Evolutionary conservation across 2,888 invertebrate species (phyloP), one percentile per base, ranked within the genome.

Genomic region (Odontomyia ornata): DNA sequence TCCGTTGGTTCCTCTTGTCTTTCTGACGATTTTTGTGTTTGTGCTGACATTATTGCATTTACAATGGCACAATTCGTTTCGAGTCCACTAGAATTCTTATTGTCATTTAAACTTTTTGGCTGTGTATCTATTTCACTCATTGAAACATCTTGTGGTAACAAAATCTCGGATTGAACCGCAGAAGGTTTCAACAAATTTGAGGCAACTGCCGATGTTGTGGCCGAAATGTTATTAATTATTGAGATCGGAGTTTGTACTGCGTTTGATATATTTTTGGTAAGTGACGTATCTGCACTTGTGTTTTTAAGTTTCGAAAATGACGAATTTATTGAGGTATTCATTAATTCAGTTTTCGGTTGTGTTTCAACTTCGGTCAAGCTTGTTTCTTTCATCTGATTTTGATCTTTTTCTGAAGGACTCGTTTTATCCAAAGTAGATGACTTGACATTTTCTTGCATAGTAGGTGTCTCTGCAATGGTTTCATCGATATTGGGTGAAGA

Each of bases 101-200:
- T 36, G 9, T 5, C 52, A 52, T n/a, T 18, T 15, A 77, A 25
- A 13, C 73, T 78, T 75, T 75, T 67, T 76, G 83, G 81, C 77
- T 82, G 82, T 2, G 84, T 85, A 43, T 84, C 83, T 81, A 82
- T 82, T 64, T 79, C 80, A 60, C 81, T 80, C 27, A 82, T 80
- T 15, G 52, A 18, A 30, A 72, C 36, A 25, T 25, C 60, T 60
- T 60, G 15, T 52, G 52, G 52, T 4, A 52, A 4, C 13, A 52
- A 18, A 52, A n/a, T 15, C 18, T 13, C 18, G 2, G 18, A n/a
- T 3, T n/a, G 52, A 52, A 52, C 18, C 47, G 23, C 21, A 18
- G 52, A 52, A 9, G 52, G 4, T 52, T 52, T 15, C 18, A n/a
- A n/a, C n/a, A 15, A 52, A 52, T 15, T 52, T 4, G 15, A n/a